These are phyloP conservation scores for Hippasteria phrygiana DNA, from an alignment of 53 echinoderm and acorn worm genomes.

Conservation along the genomic window DNA sequence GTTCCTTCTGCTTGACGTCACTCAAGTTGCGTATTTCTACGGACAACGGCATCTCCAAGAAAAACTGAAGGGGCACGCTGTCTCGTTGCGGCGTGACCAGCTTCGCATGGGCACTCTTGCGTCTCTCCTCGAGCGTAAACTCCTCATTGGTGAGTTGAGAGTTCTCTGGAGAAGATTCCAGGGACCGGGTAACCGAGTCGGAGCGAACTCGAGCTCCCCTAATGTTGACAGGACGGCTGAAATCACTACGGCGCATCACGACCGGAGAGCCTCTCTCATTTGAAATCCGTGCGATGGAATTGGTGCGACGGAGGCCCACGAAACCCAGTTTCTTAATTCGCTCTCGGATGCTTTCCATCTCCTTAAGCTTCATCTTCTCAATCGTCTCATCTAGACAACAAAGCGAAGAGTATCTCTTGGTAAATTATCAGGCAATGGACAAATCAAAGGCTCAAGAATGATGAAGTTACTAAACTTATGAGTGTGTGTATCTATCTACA, in stretches of 20 bases:
- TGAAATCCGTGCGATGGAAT: constrained; percentile 90
- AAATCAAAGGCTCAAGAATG: too few relatives aligned
- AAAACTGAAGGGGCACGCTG: constrained; percentile 26
- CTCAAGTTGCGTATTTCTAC: constrained; percentile 48
- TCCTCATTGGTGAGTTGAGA: neutral
- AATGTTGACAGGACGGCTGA: constrained; percentile 49
- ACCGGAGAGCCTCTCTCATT: constrained; percentile 73
- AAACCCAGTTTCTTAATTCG: constrained; percentile 76
- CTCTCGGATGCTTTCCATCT: constrained; percentile 66
- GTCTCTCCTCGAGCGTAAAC: constrained; percentile 25
- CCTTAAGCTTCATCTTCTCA: constrained; percentile 57
- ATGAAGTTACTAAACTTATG: too few relatives aligned
- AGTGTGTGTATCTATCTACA: too few relatives aligned
- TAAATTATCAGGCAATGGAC: too few relatives aligned
- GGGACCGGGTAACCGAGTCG: constrained; percentile 23
- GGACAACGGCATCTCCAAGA: constrained; percentile 22
- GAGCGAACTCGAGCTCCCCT: neutral
- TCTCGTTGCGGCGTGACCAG: constrained; percentile 31
- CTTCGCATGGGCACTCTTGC: constrained; percentile 17
- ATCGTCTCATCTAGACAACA: constrained; percentile 22
- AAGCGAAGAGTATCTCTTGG: too few relatives aligned
- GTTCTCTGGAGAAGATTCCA: constrained; percentile 44
- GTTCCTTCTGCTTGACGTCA: constrained; percentile 22
- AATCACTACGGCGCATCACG: constrained; percentile 33
- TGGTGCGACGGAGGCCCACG: constrained; percentile 64